Evolutionary conservation across 2,888 invertebrate species (phyloP).

Genomic region (Pachycephus smyrnensis): DNA sequence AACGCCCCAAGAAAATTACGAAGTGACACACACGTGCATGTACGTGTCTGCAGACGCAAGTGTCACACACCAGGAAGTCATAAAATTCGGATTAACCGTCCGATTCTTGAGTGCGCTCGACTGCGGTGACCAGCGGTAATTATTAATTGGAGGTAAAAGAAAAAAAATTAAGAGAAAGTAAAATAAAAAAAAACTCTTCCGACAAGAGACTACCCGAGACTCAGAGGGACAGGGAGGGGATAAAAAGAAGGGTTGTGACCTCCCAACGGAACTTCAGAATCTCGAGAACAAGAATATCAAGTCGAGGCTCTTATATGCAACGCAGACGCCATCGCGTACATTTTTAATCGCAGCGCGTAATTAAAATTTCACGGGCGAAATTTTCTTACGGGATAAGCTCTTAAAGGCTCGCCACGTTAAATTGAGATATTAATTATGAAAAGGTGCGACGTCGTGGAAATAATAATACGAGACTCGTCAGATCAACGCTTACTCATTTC

Average conservation of each 20-base stretch:
- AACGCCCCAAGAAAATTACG: not conserved
- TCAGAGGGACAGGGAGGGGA: not conserved
- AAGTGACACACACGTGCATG: not conserved
- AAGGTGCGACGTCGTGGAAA: not conserved
- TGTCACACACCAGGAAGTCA: not conserved
- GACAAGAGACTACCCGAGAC: not conserved
- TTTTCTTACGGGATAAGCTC: slow-evolving; percentile 26
- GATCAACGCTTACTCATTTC: not conserved
- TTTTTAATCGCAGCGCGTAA: slow-evolving; percentile 19
- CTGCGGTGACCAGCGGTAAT: not conserved
- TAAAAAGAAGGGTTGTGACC: not conserved
- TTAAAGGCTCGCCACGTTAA: slow-evolving; percentile 21
- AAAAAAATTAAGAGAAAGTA: not conserved
- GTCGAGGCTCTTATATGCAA: not conserved
- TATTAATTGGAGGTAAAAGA: not conserved
- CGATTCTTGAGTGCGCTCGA: not conserved
- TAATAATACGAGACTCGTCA: not conserved
- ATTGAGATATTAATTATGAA: slow-evolving; percentile 34
- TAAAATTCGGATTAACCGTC: slow-evolving; percentile 6
- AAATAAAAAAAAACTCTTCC: not conserved
- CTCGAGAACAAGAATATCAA: not conserved
- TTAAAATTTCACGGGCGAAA: slow-evolving; percentile 33
- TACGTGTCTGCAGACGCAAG: not conserved
- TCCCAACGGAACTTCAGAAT: not conserved
- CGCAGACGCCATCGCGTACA: not conserved